phyloP scores from a whole-genome alignment of 2,113 vertebrate species.

The Pomatostomus ruficeps region DNA sequence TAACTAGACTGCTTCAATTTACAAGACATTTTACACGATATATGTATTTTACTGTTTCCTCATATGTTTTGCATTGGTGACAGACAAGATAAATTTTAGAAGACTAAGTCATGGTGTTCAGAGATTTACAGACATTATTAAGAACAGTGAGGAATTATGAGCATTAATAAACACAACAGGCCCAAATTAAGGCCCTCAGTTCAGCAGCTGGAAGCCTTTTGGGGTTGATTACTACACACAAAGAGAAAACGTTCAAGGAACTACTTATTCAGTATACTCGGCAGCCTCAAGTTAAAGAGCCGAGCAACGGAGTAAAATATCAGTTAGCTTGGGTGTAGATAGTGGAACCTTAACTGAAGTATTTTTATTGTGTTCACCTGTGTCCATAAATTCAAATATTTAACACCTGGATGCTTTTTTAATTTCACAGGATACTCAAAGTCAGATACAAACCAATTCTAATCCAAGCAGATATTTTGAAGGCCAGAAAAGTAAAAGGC shows the following conservation, averaged over 20 bases:
- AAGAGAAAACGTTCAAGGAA: slow-evolving; percentile 3
- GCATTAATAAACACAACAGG: slow-evolving; percentile 36
- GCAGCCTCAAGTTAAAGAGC: background rate
- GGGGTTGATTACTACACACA: background rate
- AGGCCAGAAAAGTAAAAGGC: background rate
- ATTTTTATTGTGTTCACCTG: background rate
- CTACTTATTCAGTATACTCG: background rate
- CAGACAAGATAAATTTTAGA: slow-evolving; percentile 34
- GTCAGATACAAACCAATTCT: background rate
- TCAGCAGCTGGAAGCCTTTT: slow-evolving; percentile 27
- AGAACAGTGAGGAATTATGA: slow-evolving; percentile 1
- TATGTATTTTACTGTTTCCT: slow-evolving; percentile 9
- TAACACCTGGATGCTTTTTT: background rate
- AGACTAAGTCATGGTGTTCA: background rate
- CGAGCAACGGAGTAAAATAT: background rate
- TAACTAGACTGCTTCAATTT: background rate
- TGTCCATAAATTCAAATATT: background rate
- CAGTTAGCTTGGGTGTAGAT: background rate
- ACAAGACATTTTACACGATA: background rate
- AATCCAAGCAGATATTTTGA: background rate
- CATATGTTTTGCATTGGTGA: slow-evolving; percentile 2
- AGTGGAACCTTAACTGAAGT: background rate
- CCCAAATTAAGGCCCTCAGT: background rate
- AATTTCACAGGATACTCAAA: background rate
- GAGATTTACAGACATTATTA: slow-evolving; percentile 21